Conservation (phyloP, 2,888 invertebrate genomes). For the Drosophila testacea region DNA sequence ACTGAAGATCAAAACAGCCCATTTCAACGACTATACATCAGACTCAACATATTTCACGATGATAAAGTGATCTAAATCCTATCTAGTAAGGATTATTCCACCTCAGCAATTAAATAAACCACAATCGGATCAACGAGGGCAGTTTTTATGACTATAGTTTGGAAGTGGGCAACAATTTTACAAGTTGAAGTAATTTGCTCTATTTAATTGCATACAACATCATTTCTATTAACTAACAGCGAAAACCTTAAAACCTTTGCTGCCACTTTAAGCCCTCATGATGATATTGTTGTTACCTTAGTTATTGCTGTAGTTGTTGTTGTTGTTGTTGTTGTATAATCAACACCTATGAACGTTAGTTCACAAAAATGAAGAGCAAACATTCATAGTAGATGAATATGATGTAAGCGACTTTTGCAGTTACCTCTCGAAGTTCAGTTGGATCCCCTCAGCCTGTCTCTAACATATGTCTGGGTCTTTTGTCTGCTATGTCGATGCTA, state of each 20-base stretch:
- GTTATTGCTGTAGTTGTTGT: not conserved
- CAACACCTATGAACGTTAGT: conserved; percentile 18
- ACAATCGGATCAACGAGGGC: conserved; percentile 9
- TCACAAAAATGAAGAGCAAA: conserved; percentile 20
- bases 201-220: conserved; percentile 6
- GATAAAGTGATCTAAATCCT: not conserved
- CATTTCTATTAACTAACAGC: conserved; percentile 24
- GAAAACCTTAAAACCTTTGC: conserved; percentile 9
- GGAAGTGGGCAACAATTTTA: conserved; percentile 14
- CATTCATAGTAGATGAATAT: conserved; percentile 12
- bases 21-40: too few relatives aligned
- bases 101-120: not conserved
- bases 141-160: not conserved
- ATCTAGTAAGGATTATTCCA: not conserved
- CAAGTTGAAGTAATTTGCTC: conserved; percentile 13
- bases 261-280: conserved; percentile 11
- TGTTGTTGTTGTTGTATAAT: conserved; percentile 23
- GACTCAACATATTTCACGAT: too few relatives aligned
- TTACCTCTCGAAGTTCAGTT: conserved; percentile 10
- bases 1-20: too few relatives aligned
- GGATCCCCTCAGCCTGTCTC: conserved; percentile 12
- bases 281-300: not conserved
- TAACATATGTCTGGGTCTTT: conserved; percentile 29
- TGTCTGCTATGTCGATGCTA: conserved; percentile 48
- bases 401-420: conserved; percentile 35